Evolutionary conservation across 2,113 vertebrate genomes (phyloP).

Genomic region (Chaetodon auriga): DNA sequence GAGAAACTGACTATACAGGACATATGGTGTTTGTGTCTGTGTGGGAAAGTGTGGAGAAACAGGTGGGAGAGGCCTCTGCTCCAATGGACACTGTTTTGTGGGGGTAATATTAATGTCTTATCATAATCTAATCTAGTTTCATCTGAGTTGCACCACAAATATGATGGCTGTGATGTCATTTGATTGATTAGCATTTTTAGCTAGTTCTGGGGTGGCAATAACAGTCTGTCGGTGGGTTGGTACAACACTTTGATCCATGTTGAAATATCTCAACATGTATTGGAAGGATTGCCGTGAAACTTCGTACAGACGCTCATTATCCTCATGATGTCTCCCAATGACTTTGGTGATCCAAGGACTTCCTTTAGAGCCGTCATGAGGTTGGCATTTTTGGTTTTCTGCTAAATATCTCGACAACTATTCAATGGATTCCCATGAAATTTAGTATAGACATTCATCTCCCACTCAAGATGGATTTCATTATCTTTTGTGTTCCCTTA

Average conservation of each 20-base stretch:
- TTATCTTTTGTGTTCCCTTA: not conserved
- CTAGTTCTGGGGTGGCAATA: not conserved
- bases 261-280: not conserved
- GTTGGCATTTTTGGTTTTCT: not conserved
- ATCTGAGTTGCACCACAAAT: not conserved
- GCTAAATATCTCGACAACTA: not conserved
- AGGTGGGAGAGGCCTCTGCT: not conserved
- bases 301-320: not conserved
- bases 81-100: not conserved
- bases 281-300: not conserved
- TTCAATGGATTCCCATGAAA: not conserved
- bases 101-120: not conserved
- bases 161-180: not conserved
- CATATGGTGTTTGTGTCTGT: not conserved
- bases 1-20: not conserved
- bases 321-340: not conserved
- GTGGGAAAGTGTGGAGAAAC: not conserved
- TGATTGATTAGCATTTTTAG: not conserved
- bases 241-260: not conserved
- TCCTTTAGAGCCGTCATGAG: too few relatives aligned
- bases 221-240: too few relatives aligned
- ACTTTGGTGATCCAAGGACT: not conserved
- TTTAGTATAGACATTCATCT: not conserved
- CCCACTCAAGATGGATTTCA: not conserved
- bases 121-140: not conserved